These are phyloP conservation scores for Sipha flava DNA, from an alignment of 1,140 invertebrate genomes.

Conservation along the genomic window DNA sequence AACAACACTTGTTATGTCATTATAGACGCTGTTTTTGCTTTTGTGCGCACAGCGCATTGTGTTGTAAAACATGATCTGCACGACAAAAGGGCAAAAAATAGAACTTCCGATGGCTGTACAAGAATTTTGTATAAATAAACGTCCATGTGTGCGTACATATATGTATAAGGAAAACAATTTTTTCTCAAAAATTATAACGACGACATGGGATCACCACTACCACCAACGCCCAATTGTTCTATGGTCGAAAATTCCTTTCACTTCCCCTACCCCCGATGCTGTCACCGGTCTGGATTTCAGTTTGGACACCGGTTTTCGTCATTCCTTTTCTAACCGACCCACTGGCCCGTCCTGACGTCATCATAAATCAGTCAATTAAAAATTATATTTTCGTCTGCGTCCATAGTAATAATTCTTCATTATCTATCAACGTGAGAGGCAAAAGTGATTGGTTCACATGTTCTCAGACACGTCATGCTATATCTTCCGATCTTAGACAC, in stretches of 20 bases:
- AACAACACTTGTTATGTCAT: not conserved
- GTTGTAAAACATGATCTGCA: not conserved
- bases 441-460: slow-evolving; percentile 22
- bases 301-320: slow-evolving; percentile 15
- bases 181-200: slow-evolving; percentile 9
- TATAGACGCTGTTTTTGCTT: slow-evolving; percentile 2
- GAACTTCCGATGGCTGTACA: not conserved
- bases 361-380: slow-evolving; percentile 28
- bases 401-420: not conserved
- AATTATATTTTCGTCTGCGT: not conserved
- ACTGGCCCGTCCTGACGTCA: not conserved
- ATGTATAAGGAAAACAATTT: not conserved
- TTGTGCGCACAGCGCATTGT: not conserved
- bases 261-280: too few species aligned
- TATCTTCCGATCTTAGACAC: not conserved
- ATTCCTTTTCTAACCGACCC: not conserved
- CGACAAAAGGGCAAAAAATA: not conserved
- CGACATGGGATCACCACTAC: too few species aligned
- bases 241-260: not conserved
- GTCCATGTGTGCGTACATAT: not conserved
- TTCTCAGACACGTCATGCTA: slow-evolving; percentile 9
- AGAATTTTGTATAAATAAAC: not conserved
- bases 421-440: not conserved
- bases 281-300: not conserved
- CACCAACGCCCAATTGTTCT: not conserved